These are phyloP conservation scores for Panurus biarmicus DNA, from an alignment of 2,113 vertebrate genomes.

Conservation along the genomic window DNA sequence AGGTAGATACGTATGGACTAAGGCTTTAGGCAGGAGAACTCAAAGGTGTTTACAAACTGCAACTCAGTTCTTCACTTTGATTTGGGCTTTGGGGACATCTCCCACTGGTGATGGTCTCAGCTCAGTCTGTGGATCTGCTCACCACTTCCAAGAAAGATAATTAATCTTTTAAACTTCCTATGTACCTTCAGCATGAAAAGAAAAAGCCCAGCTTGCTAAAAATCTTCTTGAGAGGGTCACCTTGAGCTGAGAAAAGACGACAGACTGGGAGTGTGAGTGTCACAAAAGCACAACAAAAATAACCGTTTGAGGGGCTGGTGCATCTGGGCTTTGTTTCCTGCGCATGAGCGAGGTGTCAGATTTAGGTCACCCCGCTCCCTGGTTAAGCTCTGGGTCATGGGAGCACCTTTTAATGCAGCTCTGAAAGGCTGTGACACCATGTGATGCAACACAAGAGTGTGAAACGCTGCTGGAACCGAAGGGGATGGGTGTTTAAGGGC, in stretches of 20 bases:
- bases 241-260: not conserved
- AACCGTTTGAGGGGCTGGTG: not conserved
- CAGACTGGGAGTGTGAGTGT: not conserved
- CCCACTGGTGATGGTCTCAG: not conserved
- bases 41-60: not conserved
- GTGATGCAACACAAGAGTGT: not conserved
- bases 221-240: not conserved
- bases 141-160: not conserved
- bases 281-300: not conserved
- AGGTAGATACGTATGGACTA: not conserved
- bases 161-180: not conserved
- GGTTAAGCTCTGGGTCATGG: not conserved
- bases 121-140: not conserved
- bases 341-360: slow-evolving; percentile 10
- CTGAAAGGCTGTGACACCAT: not conserved
- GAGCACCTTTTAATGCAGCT: not conserved
- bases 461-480: rapidly evolving
- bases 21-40: not conserved
- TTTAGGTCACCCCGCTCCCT: slow-evolving; percentile 16
- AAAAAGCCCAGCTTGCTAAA: not conserved
- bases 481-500: not conserved
- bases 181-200: not conserved
- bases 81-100: not conserved
- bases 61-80: not conserved
- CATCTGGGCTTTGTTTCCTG: not conserved